Conservation (phyloP, 1,140 invertebrate genomes). For the Meloidogyne floridensis region DNA sequence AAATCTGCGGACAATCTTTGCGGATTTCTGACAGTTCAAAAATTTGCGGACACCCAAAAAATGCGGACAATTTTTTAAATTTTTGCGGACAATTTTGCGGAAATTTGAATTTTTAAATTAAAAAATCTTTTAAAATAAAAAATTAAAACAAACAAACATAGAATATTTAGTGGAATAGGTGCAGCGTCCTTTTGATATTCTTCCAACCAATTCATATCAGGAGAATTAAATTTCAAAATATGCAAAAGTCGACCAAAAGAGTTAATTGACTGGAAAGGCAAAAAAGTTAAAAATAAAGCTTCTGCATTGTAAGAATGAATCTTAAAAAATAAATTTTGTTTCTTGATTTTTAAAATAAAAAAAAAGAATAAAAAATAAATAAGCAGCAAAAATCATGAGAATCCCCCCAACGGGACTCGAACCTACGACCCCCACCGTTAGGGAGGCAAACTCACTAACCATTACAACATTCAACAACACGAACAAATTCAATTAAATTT, state of each 20-base stretch:
- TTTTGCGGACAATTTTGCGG: no score
- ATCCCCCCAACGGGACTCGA: neutral
- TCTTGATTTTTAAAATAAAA: neutral
- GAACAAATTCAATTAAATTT: neutral
- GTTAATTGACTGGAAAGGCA: constrained; percentile 46
- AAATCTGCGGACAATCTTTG: neutral
- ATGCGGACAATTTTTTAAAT: no score
- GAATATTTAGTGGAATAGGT: constrained; percentile 45
- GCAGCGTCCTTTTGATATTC: constrained; percentile 39
- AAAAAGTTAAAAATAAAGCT: constrained; percentile 38
- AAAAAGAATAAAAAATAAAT: neutral
- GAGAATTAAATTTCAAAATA: constrained; percentile 43
- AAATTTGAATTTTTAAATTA: no score
- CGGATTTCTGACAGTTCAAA: no score
- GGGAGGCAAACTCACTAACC: neutral
- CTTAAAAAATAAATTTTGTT: constrained; percentile 5
- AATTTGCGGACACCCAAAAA: no score
- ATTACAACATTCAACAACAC: neutral
- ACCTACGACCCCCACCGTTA: neutral
- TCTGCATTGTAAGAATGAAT: constrained; percentile 51
- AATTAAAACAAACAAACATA: constrained; percentile 30
- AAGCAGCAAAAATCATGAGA: neutral
- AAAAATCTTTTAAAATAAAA: neutral
- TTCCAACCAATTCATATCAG: constrained; percentile 34
- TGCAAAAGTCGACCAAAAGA: constrained; percentile 48